phyloP scores from a whole-genome alignment of 2,888 invertebrate genomes.

The Polyommatus iphigenia region DNA sequence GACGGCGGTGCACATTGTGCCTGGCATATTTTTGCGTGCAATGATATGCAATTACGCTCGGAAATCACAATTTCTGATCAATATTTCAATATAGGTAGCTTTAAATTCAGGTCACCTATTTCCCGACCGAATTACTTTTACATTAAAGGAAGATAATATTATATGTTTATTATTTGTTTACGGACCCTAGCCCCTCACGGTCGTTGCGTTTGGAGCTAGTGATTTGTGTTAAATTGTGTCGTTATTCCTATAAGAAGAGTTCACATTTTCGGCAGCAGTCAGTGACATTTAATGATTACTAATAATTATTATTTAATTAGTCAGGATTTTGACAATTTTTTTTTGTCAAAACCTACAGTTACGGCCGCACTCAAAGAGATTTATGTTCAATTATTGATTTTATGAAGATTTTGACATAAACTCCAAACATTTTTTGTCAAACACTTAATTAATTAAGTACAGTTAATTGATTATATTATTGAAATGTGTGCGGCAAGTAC shows the following conservation, averaged over 20 bases:
- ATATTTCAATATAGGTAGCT: constrained; percentile 41
- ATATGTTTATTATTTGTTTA: background rate
- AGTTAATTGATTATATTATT: background rate
- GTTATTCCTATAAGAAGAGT: background rate
- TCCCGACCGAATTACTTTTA: constrained; percentile 4
- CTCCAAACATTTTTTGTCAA: background rate
- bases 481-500: too few relatives aligned
- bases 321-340: background rate
- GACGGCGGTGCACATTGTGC: background rate
- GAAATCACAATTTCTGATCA: constrained; percentile 35
- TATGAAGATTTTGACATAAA: background rate
- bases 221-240: background rate
- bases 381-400: background rate
- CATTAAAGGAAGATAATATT: background rate
- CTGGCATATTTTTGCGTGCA: background rate
- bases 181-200: background rate
- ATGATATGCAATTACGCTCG: constrained; percentile 3
- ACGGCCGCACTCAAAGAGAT: background rate
- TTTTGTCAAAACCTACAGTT: background rate
- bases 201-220: background rate
- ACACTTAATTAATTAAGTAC: background rate
- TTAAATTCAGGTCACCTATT: constrained; percentile 38
- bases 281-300: background rate
- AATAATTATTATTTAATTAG: background rate
- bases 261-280: background rate